phyloP scores from a whole-genome alignment of 2,888 invertebrate species.

The Agrotis segetum region DNA sequence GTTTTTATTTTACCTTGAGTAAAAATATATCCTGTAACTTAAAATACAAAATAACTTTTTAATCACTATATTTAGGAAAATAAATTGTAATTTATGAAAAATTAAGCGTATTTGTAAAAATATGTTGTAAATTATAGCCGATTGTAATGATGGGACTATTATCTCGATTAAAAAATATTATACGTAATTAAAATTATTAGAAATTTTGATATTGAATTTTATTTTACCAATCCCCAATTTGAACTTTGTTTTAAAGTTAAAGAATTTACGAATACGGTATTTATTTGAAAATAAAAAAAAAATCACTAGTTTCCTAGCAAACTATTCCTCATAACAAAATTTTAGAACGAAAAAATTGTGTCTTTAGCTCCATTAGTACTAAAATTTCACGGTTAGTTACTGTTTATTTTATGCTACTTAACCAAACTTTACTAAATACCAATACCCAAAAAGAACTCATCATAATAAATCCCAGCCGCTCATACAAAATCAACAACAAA shows the following conservation, averaged over 20 bases:
- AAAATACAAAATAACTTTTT: slow-evolving; percentile 57
- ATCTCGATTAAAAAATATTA: slow-evolving; percentile 72
- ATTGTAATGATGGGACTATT: slow-evolving; percentile 72
- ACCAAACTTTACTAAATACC: background rate
- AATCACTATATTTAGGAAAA: slow-evolving; percentile 58
- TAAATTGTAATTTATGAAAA: slow-evolving; percentile 71
- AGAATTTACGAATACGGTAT: background rate
- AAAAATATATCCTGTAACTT: slow-evolving; percentile 51
- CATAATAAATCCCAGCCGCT: slow-evolving; percentile 3
- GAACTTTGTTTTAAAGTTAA: too few relatives aligned
- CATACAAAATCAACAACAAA: slow-evolving; percentile 63
- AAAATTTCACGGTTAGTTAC: too few relatives aligned
- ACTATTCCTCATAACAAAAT: too few relatives aligned
- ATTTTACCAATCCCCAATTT: slow-evolving; percentile 25
- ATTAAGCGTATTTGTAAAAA: slow-evolving; percentile 68
- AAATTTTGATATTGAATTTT: slow-evolving; percentile 63
- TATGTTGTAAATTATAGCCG: slow-evolving; percentile 74
- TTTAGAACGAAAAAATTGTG: too few relatives aligned
- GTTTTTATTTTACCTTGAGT: slow-evolving; percentile 14
- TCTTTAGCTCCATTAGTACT: too few relatives aligned
- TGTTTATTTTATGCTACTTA: too few relatives aligned
- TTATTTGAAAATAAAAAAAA: background rate
- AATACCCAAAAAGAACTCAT: background rate
- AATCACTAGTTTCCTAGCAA: too few relatives aligned
- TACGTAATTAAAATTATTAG: slow-evolving; percentile 80